phyloP scores from a whole-genome alignment of 2,888 invertebrate species.

The Andrena fulva region DNA sequence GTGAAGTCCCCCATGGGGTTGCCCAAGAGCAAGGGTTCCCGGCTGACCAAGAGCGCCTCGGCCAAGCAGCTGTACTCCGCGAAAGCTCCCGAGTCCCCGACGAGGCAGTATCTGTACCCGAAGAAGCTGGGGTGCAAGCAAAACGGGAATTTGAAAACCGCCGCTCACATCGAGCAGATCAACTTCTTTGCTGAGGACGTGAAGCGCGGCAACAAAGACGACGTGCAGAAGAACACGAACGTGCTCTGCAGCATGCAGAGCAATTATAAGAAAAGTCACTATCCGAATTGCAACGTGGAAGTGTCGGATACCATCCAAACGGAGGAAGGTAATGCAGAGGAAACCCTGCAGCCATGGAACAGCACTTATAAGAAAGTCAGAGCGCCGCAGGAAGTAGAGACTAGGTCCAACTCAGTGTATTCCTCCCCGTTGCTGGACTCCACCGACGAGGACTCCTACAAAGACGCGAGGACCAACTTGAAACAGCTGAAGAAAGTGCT shows the following conservation, averaged over 20 bases:
- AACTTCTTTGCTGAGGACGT: slow-evolving; percentile 25
- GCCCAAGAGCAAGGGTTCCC: slow-evolving; percentile 9
- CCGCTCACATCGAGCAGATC: slow-evolving; percentile 26
- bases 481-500: slow-evolving; percentile 73
- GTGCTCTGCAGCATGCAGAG: background rate
- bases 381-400: slow-evolving; percentile 20
- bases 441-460: slow-evolving; percentile 62
- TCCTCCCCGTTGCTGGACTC: slow-evolving; percentile 54
- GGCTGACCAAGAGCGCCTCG: slow-evolving; percentile 34
- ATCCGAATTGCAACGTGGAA: background rate
- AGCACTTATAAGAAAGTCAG: slow-evolving; percentile 36
- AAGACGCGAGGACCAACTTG: slow-evolving; percentile 68
- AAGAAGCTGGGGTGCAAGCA: slow-evolving; percentile 15
- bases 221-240: slow-evolving; percentile 21
- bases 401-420: slow-evolving; percentile 37
- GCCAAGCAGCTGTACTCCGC: slow-evolving; percentile 29
- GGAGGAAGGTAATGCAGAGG: slow-evolving; percentile 13
- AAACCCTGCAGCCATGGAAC: slow-evolving; percentile 32
- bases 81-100: slow-evolving; percentile 5
- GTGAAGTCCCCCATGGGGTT: background rate
- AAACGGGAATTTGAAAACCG: background rate
- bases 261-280: slow-evolving; percentile 23
- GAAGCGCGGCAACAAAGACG: slow-evolving; percentile 16
- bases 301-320: background rate
- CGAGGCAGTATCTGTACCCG: slow-evolving; percentile 18